These are phyloP conservation scores for Cololabis saira DNA, from an alignment of 2,113 vertebrate genomes.

Conservation along the genomic window DNA sequence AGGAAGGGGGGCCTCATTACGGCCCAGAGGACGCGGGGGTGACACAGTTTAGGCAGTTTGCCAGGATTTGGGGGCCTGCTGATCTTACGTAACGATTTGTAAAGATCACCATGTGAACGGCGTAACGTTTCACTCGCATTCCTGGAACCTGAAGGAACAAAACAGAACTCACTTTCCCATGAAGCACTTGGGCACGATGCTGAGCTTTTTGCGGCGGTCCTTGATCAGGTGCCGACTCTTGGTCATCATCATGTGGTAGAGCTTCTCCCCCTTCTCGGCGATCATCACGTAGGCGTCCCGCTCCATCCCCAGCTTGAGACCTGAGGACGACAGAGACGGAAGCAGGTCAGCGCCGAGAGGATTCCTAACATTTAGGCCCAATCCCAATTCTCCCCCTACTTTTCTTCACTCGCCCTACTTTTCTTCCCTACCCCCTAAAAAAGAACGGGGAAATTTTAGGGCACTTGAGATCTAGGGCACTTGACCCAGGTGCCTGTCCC, in stretches of 20 bases:
- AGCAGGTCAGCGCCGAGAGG: conserved; percentile 5
- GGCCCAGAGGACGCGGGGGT: conserved; percentile 47
- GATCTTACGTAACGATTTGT: conserved; percentile 59
- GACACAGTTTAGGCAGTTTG: conserved; percentile 51
- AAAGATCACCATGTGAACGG: conserved; percentile 55
- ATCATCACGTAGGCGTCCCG: conserved; percentile 98
- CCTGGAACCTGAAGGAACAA: conserved; percentile 29
- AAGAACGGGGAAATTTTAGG: no score
- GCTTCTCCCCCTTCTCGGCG: conserved; percentile 96
- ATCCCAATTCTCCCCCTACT: no score
- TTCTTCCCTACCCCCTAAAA: no score
- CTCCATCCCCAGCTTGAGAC: conserved; percentile 98
- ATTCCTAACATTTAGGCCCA: conserved; percentile 10
- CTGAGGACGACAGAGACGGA: conserved; percentile 66
- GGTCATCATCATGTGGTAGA: conserved; percentile 99
- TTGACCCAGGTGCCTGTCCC: no score
- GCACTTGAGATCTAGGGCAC: no score
- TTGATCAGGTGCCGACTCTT: conserved; percentile 95
- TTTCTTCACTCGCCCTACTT: no score
- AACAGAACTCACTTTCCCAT: conserved; percentile 94
- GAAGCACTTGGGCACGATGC: conserved; percentile 97
- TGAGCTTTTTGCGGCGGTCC: conserved; percentile 95
- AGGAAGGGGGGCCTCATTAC: conserved; percentile 50
- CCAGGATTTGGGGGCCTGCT: conserved; percentile 48
- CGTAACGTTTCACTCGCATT: conserved; percentile 36